Percentiles rank a stretch among this genome's conserved stretches.
Conservation (phyloP, 2,888 invertebrate genomes). For the Entomobrya proxima region DNA sequence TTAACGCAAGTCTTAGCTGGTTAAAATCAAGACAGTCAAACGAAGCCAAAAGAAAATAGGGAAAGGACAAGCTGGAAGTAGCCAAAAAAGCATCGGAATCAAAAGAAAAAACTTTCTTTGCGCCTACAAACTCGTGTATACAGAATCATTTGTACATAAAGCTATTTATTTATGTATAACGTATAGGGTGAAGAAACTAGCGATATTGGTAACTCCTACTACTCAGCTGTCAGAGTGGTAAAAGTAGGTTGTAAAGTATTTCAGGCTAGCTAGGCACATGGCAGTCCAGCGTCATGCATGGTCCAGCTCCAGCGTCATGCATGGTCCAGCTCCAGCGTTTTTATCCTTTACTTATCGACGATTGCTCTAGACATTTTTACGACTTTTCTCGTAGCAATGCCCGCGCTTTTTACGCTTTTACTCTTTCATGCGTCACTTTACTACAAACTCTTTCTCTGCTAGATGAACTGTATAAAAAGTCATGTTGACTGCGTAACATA, state of each 20-base stretch:
- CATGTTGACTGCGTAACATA: no score
- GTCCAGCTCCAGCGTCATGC: background rate
- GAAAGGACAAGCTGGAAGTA: background rate
- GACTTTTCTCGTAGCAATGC: slow-evolving; percentile 57
- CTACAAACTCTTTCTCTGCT: background rate
- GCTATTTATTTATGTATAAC: no score
- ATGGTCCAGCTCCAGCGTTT: slow-evolving; percentile 33
- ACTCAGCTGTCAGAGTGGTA: slow-evolving; percentile 44
- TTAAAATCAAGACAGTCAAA: slow-evolving; percentile 17
- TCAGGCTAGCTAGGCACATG: slow-evolving; percentile 18
- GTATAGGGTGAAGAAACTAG: no score
- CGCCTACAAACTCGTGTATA: background rate
- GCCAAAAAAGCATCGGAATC: background rate
- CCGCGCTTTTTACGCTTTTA: background rate
- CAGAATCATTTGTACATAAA: no score
- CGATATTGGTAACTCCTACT: no score
- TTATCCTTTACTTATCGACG: slow-evolving; percentile 62
- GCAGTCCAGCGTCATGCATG: background rate
- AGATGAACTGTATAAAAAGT: slow-evolving; percentile 2
- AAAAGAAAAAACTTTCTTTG: slow-evolving; percentile 11
- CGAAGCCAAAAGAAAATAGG: background rate
- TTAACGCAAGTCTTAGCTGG: background rate
- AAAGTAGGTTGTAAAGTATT: slow-evolving; percentile 54
- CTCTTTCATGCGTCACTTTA: slow-evolving; percentile 36
- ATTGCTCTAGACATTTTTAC: slow-evolving; percentile 70